Base-by-base conservation (phyloP, 2,888 invertebrate genomes). In the Orgyia antiqua region DNA sequence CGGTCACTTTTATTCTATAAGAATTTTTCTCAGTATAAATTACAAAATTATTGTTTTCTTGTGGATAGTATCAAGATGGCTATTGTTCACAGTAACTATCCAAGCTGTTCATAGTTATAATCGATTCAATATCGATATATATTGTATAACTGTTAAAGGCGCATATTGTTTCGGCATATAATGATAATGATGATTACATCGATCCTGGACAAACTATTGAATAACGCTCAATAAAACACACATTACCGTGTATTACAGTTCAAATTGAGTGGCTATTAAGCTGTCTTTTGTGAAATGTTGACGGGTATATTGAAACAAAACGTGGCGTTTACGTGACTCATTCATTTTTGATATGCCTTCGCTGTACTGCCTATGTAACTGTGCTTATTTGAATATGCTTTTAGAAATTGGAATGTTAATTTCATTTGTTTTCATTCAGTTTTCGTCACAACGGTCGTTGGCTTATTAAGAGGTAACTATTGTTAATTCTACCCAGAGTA, bases 11-110 rank as follows among this genome's bases (percentile, higher is more conserved):
- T 35, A 24, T 36, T 33, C 28, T 41, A 34, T 39, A n/a, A n/a
- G n/a, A n/a, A n/a, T 47, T 36, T 54, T 65, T 64, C 57, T 65
- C 57, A 50, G 45, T 61, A 7, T 17, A 52, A 65, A 59, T 57
- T 54, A 47, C 50, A 39, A 58, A 60, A 62, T 67, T 68, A 65
- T 68, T 58, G 60, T 66, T n/a, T n/a, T n/a, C n/a, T n/a, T n/a
- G n/a, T n/a, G n/a, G n/a, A n/a, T n/a, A n/a, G n/a, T n/a, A n/a
- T n/a, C n/a, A n/a, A n/a, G n/a, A n/a, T n/a, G n/a, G n/a, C n/a
- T n/a, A n/a, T n/a, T n/a, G n/a, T n/a, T n/a, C n/a, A n/a, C n/a
- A n/a, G n/a, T n/a, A n/a, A n/a, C n/a, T n/a, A n/a, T n/a, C n/a
- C n/a, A n/a, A n/a, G n/a, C n/a, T n/a, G n/a, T n/a, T n/a, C n/a